Evolutionary conservation across 2,113 vertebrate species (phyloP).

Genomic region (rabbit (Oryctolagus cuniculus)): mOryCun1.1 NC_091452.1:8851001-8851500

Average conservation of each 20-base stretch:
- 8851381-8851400: no score
- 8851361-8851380: background rate
- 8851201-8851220: background rate
- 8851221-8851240: no score
- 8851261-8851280: no score
- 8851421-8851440: no score
- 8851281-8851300: no score
- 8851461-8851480: background rate
- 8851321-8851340: background rate
- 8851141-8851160: background rate
- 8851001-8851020: no score
- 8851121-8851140: background rate
- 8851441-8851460: no score
- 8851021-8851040: no score
- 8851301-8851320: background rate
- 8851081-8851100: no score
- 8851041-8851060: background rate
- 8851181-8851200: background rate
- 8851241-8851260: no score
- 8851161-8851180: background rate
- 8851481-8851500: background rate
- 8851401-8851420: no score
- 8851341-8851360: background rate
- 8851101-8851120: background rate
- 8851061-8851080: background rate